A percentile compares a stretch with the other conserved stretches of the same genome.
Evolutionary conservation across 2,888 invertebrate genomes (phyloP).

Genomic region (Beris morrisii): DNA sequence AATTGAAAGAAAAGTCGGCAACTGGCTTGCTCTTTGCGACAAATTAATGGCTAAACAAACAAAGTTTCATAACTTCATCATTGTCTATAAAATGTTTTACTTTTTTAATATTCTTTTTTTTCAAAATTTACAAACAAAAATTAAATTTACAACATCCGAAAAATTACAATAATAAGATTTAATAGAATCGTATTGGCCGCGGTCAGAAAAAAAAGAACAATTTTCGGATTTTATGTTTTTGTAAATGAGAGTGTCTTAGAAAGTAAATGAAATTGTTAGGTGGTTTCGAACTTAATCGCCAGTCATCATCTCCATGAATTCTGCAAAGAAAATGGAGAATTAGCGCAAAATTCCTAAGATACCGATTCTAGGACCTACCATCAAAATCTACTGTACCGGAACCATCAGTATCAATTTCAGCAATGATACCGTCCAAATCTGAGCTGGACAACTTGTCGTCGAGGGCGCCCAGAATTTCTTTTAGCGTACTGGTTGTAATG

Average conservation of each 20-base stretch:
- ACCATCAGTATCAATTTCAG: constrained; percentile 97
- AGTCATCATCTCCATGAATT: constrained; percentile 96
- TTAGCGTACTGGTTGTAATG: constrained; percentile 85
- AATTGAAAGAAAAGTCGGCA: too few relatives aligned
- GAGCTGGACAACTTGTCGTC: constrained; percentile 92
- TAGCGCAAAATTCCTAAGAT: background rate
- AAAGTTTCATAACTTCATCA: too few relatives aligned
- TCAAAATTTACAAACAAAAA: background rate
- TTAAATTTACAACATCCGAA: background rate
- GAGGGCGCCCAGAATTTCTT: constrained; percentile 89
- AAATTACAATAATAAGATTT: background rate
- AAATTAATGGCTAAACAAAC: too few relatives aligned
- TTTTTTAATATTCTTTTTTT: background rate
- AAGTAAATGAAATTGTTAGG: background rate
- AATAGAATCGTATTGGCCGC: background rate
- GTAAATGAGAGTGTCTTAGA: background rate
- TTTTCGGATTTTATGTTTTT: background rate
- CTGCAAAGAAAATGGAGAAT: constrained; percentile 58
- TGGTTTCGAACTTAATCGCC: constrained; percentile 69
- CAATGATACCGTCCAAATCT: constrained; percentile 95
- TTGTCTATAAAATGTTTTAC: too few relatives aligned
- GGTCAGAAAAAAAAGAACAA: background rate
- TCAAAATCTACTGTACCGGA: constrained; percentile 99
- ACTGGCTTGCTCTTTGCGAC: too few relatives aligned
- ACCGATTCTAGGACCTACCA: constrained; percentile 62